Evolutionary conservation across 2,113 vertebrate species (phyloP).

Genomic region (Ictalurus punctatus): DNA sequence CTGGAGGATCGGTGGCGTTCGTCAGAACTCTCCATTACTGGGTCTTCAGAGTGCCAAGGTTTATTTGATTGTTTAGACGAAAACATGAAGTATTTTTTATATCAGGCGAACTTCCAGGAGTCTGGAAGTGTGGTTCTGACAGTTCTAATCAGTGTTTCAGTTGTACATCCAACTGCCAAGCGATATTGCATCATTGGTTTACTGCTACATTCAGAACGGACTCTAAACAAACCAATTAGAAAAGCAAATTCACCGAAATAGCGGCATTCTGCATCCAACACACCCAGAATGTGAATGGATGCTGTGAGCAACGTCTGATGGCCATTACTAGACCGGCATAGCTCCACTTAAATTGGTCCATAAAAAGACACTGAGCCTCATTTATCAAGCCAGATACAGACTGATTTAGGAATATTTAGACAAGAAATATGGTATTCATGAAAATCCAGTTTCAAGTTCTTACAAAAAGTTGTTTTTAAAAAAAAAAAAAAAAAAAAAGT

Average conservation of each 20-base stretch:
- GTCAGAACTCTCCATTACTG: background rate
- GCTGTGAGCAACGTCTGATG: constrained; percentile 41
- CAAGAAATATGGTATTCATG: background rate
- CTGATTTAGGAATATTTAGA: background rate
- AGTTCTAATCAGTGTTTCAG: constrained; percentile 10
- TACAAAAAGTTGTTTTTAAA: background rate
- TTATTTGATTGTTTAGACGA: background rate
- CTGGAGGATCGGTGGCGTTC: background rate
- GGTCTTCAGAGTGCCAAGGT: background rate
- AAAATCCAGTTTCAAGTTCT: background rate
- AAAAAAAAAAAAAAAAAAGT: too few species aligned
- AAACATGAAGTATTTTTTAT: constrained; percentile 17
- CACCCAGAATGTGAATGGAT: constrained; percentile 60
- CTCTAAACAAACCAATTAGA: constrained; percentile 69
- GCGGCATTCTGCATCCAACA: constrained; percentile 60
- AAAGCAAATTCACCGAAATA: constrained; percentile 65
- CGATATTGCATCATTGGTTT: constrained; percentile 22
- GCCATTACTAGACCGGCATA: background rate
- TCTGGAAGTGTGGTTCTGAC: constrained; percentile 1
- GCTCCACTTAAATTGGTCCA: background rate
- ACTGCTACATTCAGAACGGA: constrained; percentile 54
- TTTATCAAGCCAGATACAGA: background rate
- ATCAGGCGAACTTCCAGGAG: background rate
- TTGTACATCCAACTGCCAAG: background rate
- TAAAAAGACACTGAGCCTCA: background rate